These are phyloP conservation scores for Oreochromis tanganicae DNA, from an alignment of 2,113 vertebrate species.

Conservation along the genomic window DNA sequence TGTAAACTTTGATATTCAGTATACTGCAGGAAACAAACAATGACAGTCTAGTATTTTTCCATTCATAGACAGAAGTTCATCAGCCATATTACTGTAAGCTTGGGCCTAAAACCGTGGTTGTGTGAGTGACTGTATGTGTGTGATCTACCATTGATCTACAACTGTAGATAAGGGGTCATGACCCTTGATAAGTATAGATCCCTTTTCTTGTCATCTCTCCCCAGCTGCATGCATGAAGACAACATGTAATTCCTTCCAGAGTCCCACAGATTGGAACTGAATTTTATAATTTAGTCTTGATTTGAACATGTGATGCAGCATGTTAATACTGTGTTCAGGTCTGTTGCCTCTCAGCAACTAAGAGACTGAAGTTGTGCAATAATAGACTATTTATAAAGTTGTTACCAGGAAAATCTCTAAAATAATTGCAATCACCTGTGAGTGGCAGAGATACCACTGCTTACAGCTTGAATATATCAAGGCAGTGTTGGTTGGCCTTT, in stretches of 20 bases:
- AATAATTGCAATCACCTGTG: not conserved
- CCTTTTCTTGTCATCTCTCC: not conserved
- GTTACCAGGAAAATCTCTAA: not conserved
- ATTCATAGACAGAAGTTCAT: not conserved
- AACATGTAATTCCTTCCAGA: not conserved
- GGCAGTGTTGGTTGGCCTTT: not conserved
- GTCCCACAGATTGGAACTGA: not conserved
- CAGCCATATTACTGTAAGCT: not conserved
- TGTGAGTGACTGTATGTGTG: not conserved
- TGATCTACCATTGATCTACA: not conserved
- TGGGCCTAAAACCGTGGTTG: not conserved
- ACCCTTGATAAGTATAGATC: not conserved
- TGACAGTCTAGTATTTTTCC: not conserved
- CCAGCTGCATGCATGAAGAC: not conserved
- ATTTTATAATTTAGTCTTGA: not conserved
- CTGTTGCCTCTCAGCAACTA: not conserved
- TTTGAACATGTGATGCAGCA: not conserved
- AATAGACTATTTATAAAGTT: not conserved
- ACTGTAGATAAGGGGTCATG: not conserved
- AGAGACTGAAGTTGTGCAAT: not conserved
- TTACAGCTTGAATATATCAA: not conserved
- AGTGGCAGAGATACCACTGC: not conserved
- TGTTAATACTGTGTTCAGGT: not conserved
- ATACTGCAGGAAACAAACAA: not conserved
- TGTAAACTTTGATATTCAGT: constrained; percentile 31